Percentiles rank a stretch among this genome's conserved stretches.
These are phyloP conservation scores for Crotophaga sulcirostris DNA, from an alignment of 2,113 vertebrate genomes.

Conservation along the genomic window DNA sequence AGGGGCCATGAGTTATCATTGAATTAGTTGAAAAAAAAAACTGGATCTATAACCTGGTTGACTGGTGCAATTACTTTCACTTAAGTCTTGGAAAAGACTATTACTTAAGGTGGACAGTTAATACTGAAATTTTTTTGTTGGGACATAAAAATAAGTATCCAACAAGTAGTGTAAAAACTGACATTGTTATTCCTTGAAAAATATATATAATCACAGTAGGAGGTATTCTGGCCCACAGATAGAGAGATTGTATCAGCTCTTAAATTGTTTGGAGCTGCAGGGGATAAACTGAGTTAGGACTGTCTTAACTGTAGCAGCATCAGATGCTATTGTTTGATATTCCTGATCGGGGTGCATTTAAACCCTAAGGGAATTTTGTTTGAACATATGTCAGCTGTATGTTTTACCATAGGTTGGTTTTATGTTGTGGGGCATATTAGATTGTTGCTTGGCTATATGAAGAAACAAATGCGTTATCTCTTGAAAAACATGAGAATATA, in stretches of 20 bases:
- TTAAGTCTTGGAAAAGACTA: background rate
- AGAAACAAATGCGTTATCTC: background rate
- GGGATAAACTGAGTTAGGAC: background rate
- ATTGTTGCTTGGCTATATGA: background rate
- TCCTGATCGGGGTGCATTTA: background rate
- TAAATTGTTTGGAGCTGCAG: background rate
- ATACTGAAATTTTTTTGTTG: background rate
- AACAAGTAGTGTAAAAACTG: background rate
- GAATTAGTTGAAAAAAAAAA: background rate
- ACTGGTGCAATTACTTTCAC: background rate
- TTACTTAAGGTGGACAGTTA: background rate
- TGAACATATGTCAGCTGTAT: background rate
- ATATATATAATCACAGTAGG: background rate
- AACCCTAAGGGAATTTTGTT: background rate
- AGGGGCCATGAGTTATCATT: background rate
- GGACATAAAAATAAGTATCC: background rate
- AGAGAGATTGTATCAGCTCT: background rate
- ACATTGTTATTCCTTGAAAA: background rate
- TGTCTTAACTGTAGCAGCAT: background rate
- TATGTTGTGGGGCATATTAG: background rate
- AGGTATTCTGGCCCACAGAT: background rate
- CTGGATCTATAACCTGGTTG: background rate
- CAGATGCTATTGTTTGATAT: background rate
- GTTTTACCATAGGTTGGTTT: background rate
- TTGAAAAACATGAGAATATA: background rate